Conservation (phyloP, 2,113 vertebrate genomes). For the Telmatochromis sp. region DNA sequence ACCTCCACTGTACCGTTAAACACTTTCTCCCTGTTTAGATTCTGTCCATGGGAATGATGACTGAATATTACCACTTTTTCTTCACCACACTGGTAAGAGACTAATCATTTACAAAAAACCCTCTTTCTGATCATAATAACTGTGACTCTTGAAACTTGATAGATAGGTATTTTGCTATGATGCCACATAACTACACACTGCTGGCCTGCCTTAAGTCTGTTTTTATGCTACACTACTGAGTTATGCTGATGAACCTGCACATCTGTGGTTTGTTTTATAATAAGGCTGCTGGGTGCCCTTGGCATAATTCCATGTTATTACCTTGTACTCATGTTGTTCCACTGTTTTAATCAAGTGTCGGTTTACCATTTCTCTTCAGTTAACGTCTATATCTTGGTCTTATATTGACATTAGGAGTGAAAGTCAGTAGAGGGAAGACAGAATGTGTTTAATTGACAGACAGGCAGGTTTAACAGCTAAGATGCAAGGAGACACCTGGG, state of each 20-base stretch:
- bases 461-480: not conserved
- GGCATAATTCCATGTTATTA: slow-evolving; percentile 3
- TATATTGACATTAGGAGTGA: not conserved
- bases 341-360: slow-evolving; percentile 11
- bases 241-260: slow-evolving; percentile 12
- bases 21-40: slow-evolving; percentile 69
- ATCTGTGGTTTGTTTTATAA: slow-evolving; percentile 36
- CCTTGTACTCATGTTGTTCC: not conserved
- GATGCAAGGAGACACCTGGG: not conserved
- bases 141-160: not conserved
- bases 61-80: slow-evolving; percentile 98
- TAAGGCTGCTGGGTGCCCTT: slow-evolving; percentile 20
- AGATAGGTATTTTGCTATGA: not conserved
- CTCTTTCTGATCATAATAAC: not conserved
- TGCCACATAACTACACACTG: not conserved
- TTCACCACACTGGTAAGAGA: slow-evolving; percentile 94
- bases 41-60: slow-evolving; percentile 99
- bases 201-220: not conserved
- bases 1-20: not conserved
- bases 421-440: not conserved
- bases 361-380: not conserved
- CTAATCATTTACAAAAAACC: not conserved
- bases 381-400: not conserved
- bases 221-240: not conserved
- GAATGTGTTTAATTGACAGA: not conserved